Conservation (phyloP, 2,888 invertebrate species). For the Cerastoderma edule region DNA sequence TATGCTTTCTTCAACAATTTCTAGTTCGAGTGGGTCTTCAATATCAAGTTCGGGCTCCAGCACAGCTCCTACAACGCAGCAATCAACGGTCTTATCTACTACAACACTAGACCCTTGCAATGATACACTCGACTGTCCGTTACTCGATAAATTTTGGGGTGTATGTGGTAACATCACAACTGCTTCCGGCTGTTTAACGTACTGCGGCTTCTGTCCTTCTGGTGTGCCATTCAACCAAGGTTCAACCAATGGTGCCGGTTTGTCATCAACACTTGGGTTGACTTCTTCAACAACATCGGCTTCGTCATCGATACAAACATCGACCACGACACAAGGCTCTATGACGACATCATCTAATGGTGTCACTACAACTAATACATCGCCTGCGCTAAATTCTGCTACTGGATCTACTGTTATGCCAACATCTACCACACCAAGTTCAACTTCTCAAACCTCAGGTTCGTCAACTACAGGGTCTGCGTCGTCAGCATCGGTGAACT, state of each 20-base stretch:
- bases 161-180: slow-evolving; percentile 36
- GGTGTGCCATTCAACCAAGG: slow-evolving; percentile 18
- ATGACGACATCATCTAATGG: neutral
- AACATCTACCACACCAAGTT: neutral
- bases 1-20: too few species aligned
- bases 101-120: slow-evolving; percentile 44
- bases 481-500: neutral
- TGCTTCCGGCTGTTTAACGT: slow-evolving; percentile 31
- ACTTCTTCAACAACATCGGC: slow-evolving; percentile 9
- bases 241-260: too few species aligned
- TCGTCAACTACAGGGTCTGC: neutral
- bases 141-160: slow-evolving; percentile 33
- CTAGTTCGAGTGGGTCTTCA: too few species aligned
- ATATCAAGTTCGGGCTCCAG: neutral
- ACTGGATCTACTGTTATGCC: neutral
- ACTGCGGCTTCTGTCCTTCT: slow-evolving; percentile 39
- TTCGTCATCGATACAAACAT: neutral
- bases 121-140: slow-evolving; percentile 34
- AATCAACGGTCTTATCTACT: too few species aligned
- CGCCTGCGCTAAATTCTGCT: neutral
- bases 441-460: neutral
- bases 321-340: neutral
- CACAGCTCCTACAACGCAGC: neutral
- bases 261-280: too few species aligned
- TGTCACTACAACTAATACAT: neutral